phyloP scores from a whole-genome alignment of 37 sponge, comb jelly and placozoan species.

The Ianthella basta region DNA sequence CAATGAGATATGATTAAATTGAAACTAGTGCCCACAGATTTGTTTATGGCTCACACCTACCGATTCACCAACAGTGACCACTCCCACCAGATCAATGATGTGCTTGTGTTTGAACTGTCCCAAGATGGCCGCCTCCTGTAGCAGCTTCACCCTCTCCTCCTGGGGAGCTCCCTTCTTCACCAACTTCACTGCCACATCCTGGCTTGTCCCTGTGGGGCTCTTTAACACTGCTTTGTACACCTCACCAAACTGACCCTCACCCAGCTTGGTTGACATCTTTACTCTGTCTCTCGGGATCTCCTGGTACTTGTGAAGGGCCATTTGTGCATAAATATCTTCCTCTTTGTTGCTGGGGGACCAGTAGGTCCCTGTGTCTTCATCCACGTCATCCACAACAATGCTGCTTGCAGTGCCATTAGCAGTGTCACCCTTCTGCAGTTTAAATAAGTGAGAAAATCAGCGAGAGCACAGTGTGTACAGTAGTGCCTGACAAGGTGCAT shows the following conservation, averaged over 20 bases:
- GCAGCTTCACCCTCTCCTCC: neutral
- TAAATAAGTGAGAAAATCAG: no score
- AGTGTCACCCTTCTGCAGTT: no score
- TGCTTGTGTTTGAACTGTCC: neutral
- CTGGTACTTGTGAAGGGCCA: neutral
- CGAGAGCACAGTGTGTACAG: no score
- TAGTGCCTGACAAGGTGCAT: no score
- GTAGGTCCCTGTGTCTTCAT: no score
- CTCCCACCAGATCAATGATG: neutral
- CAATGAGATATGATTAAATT: no score
- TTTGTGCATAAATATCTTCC: neutral
- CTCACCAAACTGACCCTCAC: neutral
- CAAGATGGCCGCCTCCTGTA: conserved; percentile 10
- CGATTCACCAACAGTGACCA: neutral
- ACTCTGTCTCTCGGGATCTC: neutral
- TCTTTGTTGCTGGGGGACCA: neutral
- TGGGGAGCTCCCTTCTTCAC: conserved; percentile 7
- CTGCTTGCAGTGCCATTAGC: no score
- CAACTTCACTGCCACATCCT: neutral
- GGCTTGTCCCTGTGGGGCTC: neutral
- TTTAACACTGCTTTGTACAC: conserved; percentile 10
- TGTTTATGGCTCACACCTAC: no score
- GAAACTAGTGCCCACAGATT: no score
- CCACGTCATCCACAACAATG: no score
- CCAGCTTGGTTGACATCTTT: neutral